Percentiles rank a stretch among this genome's conserved stretches.
Conservation (phyloP, 2,113 vertebrate species). For the Cryptotis parvus region DNA sequence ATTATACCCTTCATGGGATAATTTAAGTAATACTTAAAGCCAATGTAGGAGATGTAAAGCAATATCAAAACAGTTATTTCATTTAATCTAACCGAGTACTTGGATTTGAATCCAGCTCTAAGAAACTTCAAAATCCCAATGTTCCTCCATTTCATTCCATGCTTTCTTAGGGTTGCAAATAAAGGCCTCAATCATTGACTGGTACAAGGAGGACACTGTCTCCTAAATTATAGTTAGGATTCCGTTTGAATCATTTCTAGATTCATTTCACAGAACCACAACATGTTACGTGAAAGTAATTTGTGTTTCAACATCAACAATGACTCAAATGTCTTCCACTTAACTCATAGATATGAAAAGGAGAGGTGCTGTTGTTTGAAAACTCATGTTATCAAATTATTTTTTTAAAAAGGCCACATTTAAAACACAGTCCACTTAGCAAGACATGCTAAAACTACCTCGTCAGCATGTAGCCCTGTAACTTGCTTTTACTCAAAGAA, state of each 20-base stretch:
- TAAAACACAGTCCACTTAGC: too few species aligned
- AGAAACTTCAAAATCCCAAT: constrained; percentile 39
- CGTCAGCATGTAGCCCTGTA: background rate
- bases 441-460: background rate
- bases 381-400: background rate
- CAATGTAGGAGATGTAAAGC: constrained; percentile 4
- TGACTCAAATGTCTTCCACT: constrained; percentile 10
- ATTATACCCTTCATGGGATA: background rate
- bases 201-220: constrained; percentile 1
- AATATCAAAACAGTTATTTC: background rate
- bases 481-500: constrained; percentile 74
- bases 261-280: constrained; percentile 22
- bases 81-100: constrained; percentile 22
- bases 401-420: too few species aligned
- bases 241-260: background rate
- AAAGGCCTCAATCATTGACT: background rate
- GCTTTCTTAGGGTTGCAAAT: background rate
- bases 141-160: background rate
- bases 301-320: background rate
- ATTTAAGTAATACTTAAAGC: constrained; percentile 28
- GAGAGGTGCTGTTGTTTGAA: constrained; percentile 26
- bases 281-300: constrained; percentile 16
- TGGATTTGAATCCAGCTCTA: constrained; percentile 32
- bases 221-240: constrained; percentile 3
- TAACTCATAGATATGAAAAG: constrained; percentile 38